These are phyloP conservation scores for Glyptemys insculpta DNA, from an alignment of 2,797 vertebrate genomes.

Conservation along the genomic window DNA sequence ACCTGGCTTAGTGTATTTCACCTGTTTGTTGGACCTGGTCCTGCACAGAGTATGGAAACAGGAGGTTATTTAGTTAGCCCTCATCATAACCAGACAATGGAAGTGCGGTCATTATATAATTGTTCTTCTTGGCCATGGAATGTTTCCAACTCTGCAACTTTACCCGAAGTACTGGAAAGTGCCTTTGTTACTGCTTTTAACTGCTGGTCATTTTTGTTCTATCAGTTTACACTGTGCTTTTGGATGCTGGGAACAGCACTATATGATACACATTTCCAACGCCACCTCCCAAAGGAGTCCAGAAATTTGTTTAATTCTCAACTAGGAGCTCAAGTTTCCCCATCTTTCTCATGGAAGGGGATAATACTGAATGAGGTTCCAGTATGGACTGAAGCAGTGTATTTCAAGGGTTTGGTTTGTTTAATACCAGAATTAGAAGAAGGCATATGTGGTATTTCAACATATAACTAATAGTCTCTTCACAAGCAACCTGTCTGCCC, in stretches of 20 bases:
- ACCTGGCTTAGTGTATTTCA: neutral
- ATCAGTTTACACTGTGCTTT: too few relatives aligned
- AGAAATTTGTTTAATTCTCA: neutral
- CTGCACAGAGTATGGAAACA: neutral
- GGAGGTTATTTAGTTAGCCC: neutral
- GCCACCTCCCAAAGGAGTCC: too few relatives aligned
- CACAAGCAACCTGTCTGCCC: too few relatives aligned
- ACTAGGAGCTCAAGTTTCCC: neutral
- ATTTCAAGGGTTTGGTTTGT: neutral
- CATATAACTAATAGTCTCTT: neutral
- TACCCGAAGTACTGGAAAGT: neutral
- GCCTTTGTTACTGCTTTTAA: fast-evolving
- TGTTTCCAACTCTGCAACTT: neutral
- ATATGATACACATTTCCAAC: neutral
- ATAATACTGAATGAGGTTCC: neutral
- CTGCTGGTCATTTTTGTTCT: fast-evolving
- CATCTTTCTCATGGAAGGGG: neutral
- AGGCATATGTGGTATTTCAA: neutral
- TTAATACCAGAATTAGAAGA: neutral
- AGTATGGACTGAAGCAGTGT: too few relatives aligned
- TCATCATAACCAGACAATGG: neutral
- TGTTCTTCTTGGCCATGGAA: neutral
- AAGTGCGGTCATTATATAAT: neutral
- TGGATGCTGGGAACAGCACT: neutral
- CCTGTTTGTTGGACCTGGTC: neutral